Base-by-base conservation (phyloP, 1,140 invertebrate species). In the Caenorhabditis inopinata region DNA sequence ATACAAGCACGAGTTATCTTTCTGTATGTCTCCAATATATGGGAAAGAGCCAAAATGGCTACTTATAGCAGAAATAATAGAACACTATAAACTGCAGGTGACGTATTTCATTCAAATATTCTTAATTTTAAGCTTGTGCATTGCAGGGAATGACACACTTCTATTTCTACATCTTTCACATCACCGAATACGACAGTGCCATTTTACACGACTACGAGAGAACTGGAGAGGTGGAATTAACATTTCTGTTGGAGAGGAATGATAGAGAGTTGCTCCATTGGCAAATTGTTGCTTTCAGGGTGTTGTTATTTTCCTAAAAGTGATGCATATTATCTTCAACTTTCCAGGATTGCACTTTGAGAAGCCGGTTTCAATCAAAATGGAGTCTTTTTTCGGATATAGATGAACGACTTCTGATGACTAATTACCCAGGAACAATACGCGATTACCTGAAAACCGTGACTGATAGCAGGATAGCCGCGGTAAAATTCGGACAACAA, bases 181-280 rank as follows among this genome's bases (percentile, higher is more conserved):
- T 42, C 1, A 27, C 46, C 7, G 27, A 6, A 9, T 75, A 75
- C 48, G 74, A 75, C 27, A 48, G 16, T 16, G 23, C 2, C 18
- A 18, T 48, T 6, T 18, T 75, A 21, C 18, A 75, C 3, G 74
- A 75, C 18, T 75, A 75, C 27, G 18, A 47, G 4, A 29, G 74
- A 29, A 75, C 74, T 12, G 74, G 74, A 75, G 74, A 75, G 11
- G 42, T 75, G 1, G 74, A 75, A 75, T 21, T 75, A 14, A 12
- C 16, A 14, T 47, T 32, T 75, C 29, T 75, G 18, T 25, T 48
- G 14, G 74, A 75, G 16, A 47, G 74, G 35, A n/a, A 48, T 14
- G 11, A 47, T 11, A 5, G 74, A 35, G 18, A 3, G 11, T 18
- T 21, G n/a, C 18, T n/a, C 3, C 25, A 75, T 29, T 75, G 74